A percentile compares a stretch with the other conserved stretches of the same genome.
Evolutionary conservation across 2,113 vertebrate genomes (phyloP).

Genomic region (Eclectus roratus): DNA sequence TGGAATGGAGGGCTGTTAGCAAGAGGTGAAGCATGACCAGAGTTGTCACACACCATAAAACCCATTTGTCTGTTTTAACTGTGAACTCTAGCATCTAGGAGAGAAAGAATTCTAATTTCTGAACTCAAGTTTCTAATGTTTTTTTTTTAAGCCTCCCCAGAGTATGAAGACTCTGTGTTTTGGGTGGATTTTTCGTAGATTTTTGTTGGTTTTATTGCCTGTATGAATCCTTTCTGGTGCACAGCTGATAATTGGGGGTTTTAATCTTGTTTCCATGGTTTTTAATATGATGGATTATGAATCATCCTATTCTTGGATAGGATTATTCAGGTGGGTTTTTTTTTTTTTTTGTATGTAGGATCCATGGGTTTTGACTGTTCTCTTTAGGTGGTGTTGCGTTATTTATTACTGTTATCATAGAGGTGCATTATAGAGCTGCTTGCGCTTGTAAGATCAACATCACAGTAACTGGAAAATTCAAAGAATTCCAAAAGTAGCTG

Average conservation of each 20-base stretch:
- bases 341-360: neutral
- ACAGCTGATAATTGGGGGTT: neutral
- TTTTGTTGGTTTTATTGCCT: neutral
- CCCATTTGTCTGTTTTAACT: neutral
- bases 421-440: neutral
- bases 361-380: neutral
- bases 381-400: neutral
- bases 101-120: neutral
- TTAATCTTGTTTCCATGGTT: neutral
- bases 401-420: neutral
- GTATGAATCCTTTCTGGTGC: neutral
- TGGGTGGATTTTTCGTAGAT: neutral
- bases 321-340: neutral
- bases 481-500: neutral
- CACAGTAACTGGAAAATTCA: neutral
- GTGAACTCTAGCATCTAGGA: neutral
- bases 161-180: neutral
- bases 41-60: neutral
- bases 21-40: neutral
- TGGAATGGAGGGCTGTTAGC: neutral
- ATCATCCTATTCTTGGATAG: neutral
- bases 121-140: neutral
- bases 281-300: neutral
- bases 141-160: neutral
- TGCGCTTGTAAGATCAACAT: accelerated